phyloP scores from a whole-genome alignment of 2,888 invertebrate genomes.

The Agrenia bidenticulata region DNA sequence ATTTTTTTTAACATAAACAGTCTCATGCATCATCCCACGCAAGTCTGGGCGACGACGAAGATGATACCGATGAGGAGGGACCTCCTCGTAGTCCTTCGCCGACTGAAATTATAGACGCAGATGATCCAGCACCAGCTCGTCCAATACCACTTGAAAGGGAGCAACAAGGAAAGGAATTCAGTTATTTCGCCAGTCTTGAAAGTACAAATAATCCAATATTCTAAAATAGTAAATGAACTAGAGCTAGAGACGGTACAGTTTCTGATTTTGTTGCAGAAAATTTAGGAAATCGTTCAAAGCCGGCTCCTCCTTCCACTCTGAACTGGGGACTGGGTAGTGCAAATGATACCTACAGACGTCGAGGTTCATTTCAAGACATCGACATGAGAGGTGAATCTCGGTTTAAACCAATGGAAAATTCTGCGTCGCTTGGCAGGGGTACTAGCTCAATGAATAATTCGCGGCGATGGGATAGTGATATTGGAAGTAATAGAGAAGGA shows the following conservation, averaged over 20 bases:
- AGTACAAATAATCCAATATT: too few relatives aligned
- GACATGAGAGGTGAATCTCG: slow-evolving; percentile 16
- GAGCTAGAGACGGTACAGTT: too few relatives aligned
- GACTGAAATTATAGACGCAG: not conserved
- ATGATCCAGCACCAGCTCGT: slow-evolving; percentile 2
- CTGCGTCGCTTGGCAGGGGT: not conserved
- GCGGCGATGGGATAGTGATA: not conserved
- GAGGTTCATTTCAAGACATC: slow-evolving; percentile 1
- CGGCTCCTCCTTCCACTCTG: not conserved
- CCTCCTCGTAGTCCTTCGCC: slow-evolving; percentile 16
- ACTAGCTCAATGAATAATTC: not conserved
- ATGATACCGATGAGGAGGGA: not conserved
- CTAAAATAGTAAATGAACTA: too few relatives aligned
- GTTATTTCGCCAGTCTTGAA: slow-evolving; percentile 8
- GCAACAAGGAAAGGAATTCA: not conserved
- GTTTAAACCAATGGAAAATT: not conserved
- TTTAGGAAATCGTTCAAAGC: not conserved
- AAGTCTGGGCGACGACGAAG: not conserved
- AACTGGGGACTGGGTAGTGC: not conserved
- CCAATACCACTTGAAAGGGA: slow-evolving; percentile 17
- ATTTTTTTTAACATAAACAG: not conserved
- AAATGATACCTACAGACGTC: not conserved
- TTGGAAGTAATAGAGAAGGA: not conserved
- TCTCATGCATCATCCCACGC: not conserved
- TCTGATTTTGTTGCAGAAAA: not conserved